Evolutionary conservation across 2,113 vertebrate species (phyloP).

Genomic region (Ceyx melanurus): DNA sequence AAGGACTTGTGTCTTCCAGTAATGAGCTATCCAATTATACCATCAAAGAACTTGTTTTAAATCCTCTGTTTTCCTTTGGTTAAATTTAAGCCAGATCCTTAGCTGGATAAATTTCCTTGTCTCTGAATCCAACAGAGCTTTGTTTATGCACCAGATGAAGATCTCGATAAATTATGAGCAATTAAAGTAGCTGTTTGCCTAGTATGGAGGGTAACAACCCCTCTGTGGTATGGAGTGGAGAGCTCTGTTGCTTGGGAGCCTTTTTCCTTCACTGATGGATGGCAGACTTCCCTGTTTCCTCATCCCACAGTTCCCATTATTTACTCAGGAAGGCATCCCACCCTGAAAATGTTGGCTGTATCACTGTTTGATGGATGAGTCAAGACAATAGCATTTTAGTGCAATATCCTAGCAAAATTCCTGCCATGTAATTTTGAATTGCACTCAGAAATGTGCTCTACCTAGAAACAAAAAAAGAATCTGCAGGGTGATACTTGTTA

Average conservation of each 20-base stretch:
- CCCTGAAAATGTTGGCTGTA: background rate
- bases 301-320: background rate
- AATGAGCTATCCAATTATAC: background rate
- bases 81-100: background rate
- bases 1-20: background rate
- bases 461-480: background rate
- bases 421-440: background rate
- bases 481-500: background rate
- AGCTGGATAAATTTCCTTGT: background rate
- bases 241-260: background rate
- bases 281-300: background rate
- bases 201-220: rapidly evolving
- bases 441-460: background rate
- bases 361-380: background rate
- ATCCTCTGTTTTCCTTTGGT: rapidly evolving
- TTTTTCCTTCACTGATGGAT: background rate
- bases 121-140: background rate
- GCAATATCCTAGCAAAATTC: background rate
- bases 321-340: background rate
- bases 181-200: background rate
- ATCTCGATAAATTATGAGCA: background rate
- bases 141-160: background rate
- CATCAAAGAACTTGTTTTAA: background rate
- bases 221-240: background rate
- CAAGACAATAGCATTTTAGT: background rate